These are phyloP conservation scores for Nesometra sesokonis DNA, from an alignment of 35 echinoderm and acorn worm species.

Conservation along the genomic window DNA sequence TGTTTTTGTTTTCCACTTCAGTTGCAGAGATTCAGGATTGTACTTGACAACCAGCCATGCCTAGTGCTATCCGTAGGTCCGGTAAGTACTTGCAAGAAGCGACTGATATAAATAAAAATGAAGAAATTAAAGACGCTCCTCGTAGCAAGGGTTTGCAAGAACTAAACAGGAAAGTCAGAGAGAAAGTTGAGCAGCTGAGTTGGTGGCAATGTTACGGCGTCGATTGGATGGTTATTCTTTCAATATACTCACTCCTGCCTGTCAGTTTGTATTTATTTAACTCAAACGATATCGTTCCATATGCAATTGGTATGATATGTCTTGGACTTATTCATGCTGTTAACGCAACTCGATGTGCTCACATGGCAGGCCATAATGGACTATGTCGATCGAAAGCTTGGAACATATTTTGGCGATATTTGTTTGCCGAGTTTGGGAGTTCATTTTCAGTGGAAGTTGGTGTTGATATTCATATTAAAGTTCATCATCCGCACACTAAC, in stretches of 20 bases:
- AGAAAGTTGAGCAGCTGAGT: background rate
- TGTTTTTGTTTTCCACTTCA: too few relatives aligned
- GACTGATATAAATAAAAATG: background rate
- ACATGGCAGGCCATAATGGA: constrained; percentile 44
- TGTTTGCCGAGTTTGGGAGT: constrained; percentile 56
- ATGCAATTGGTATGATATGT: constrained; percentile 26
- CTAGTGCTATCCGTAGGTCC: background rate
- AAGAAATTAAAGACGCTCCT: background rate
- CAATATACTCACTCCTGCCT: constrained; percentile 21
- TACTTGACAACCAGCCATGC: background rate
- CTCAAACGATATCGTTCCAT: background rate
- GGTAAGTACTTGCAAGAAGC: background rate
- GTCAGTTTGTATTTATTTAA: constrained; percentile 32
- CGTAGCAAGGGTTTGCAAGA: background rate
- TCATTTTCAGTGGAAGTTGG: constrained; percentile 39
- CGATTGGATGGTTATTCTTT: constrained; percentile 52
- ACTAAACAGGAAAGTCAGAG: constrained; percentile 24
- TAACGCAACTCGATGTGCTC: constrained; percentile 49
- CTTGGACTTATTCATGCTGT: constrained; percentile 41
- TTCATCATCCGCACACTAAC: constrained; percentile 82
- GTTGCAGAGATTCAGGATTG: too few relatives aligned
- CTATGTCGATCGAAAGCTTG: constrained; percentile 52
- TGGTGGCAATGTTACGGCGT: constrained; percentile 83
- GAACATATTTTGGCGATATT: constrained; percentile 56
- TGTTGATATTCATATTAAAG: constrained; percentile 45